Conservation (phyloP, 2,797 vertebrate genomes). For the Pangasius sanitwongsei region DNA sequence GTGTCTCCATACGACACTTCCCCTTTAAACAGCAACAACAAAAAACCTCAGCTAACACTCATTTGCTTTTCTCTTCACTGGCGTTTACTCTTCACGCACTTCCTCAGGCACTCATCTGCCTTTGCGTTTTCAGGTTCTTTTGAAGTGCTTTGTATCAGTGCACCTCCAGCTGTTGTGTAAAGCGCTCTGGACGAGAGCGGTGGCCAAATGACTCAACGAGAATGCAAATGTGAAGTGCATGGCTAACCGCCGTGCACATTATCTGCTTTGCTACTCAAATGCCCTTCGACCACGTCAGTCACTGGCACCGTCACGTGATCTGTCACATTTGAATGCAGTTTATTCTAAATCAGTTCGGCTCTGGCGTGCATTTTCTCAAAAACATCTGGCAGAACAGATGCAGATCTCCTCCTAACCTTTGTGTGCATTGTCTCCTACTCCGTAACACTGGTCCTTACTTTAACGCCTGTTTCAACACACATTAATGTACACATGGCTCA, state of each 20-base stretch:
- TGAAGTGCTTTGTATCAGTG: background rate
- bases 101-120: background rate
- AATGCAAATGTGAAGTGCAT: background rate
- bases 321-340: background rate
- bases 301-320: background rate
- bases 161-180: background rate
- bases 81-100: background rate
- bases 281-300: too few species aligned
- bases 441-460: background rate
- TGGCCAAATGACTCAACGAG: background rate
- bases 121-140: background rate
- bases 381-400: background rate
- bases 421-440: background rate
- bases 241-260: background rate
- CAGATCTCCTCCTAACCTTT: background rate
- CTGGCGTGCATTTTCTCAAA: background rate
- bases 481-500: background rate
- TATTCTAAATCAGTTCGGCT: background rate
- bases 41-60: background rate
- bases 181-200: background rate
- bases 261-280: background rate
- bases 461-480: background rate
- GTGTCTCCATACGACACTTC: background rate
- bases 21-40: background rate
- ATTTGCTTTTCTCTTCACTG: background rate